These are phyloP conservation scores for Xanthorhoe spadicearia DNA, from an alignment of 2,888 invertebrate genomes.

Conservation along the genomic window DNA sequence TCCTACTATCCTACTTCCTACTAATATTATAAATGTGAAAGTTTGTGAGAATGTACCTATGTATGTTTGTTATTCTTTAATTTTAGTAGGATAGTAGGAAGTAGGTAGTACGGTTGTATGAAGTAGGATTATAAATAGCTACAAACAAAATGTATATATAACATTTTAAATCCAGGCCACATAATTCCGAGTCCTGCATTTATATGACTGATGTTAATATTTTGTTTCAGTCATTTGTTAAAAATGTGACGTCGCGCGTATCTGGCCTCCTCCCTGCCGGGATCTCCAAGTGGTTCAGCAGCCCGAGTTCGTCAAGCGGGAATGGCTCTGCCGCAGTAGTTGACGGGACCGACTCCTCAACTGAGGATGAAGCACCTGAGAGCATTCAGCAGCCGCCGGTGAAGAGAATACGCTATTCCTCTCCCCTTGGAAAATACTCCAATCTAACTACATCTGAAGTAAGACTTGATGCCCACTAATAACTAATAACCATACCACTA, in stretches of 20 bases:
- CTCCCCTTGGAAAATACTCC: conserved; percentile 48
- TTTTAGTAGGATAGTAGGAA: too few species aligned
- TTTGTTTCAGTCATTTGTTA: conserved; percentile 87
- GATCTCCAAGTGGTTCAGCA: conserved; percentile 83
- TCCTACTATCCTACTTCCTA: too few species aligned
- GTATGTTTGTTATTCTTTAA: too few species aligned
- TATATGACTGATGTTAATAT: not conserved
- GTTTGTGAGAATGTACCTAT: too few species aligned
- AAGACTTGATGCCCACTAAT: conserved; percentile 34
- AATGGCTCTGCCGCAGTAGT: conserved; percentile 71
- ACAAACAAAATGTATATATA: too few species aligned
- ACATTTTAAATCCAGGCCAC: too few species aligned
- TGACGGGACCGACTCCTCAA: conserved; percentile 71
- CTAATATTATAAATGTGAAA: too few species aligned
- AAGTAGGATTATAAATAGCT: too few species aligned
- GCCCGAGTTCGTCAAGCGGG: conserved; percentile 60
- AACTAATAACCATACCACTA: too few species aligned
- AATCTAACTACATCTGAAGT: conserved; percentile 56
- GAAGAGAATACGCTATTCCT: conserved; percentile 67
- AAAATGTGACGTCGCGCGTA: conserved; percentile 87
- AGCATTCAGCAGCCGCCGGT: conserved; percentile 71
- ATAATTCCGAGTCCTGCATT: not conserved
- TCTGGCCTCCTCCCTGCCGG: conserved; percentile 86
- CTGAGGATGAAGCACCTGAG: conserved; percentile 68
- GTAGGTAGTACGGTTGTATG: too few species aligned